Evolutionary conservation across 2,888 invertebrate genomes (phyloP), one percentile per base, ranked within the genome.

Genomic region (Drosophila eohydei): DNA sequence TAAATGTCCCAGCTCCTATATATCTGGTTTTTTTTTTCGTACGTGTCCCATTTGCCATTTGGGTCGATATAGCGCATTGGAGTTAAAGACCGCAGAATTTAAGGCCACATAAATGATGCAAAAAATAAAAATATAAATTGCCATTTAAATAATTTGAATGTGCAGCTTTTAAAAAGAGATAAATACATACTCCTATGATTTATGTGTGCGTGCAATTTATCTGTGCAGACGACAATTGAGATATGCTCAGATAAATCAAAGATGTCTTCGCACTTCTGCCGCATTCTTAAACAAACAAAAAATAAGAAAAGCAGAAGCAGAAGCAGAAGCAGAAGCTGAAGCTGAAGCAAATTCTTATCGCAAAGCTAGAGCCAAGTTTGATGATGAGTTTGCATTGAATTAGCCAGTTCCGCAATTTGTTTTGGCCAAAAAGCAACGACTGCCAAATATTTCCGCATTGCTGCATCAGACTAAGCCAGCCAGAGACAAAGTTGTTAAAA

Each of bases 51-150:
- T 38, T 32, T 38, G 56, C 9, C 36, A 43, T 48, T 34, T 38
- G 57, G 54, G 61, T 73, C 70, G 76, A 68, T 65, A 61, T 11
- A 16, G 36, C 62, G 50, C 62, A 75, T 56, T 78, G 67, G 32
- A 41, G 41, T 61, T 43, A 50, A 65, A 44, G 51, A 51, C 51
- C 30, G 7, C 43, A 57, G 64, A 70, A 77, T 71, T 74, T 61
- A 71, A 61, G 61, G 68, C 60, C 61, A 46, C 63, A 79, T 76
- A 74, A 76, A 74, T 76, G 79, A 74, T 51, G 51, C 55, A 64
- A 61, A 52, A 63, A 46, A 51, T 54, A 26, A 26, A 2, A 44
- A 6, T 4, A 46, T 16, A 50, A 50, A 50, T 50, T 32, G 40
- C 63, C 61, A 70, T 70, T 65, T 65, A 70, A 70, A 70, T 75